Base-by-base conservation (phyloP, 2,113 vertebrate species). In the Australoheros scitulus region DNA sequence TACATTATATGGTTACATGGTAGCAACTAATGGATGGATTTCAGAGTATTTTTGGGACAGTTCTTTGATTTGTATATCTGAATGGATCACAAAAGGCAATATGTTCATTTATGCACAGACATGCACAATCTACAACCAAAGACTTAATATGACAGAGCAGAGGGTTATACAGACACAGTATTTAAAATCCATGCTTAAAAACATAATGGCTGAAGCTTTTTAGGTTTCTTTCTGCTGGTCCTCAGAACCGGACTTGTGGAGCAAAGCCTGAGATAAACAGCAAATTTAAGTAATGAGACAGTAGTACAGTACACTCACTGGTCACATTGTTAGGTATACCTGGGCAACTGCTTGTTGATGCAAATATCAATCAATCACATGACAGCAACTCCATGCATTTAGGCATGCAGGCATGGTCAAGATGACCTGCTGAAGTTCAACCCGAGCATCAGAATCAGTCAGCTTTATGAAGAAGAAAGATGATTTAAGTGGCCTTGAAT, bases 201-300 rank as follows among this genome's bases (percentile, higher is more conserved):
- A 34, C 34, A 11, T 64, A 38, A 63, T 38, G 38, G 38, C 26
- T 78, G 74, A 55, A 72, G 26, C 68, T 34, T 72, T 52, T 13
- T 50, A 32, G 36, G 22, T 68, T 75, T 72, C 7, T 79, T 20
- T 70, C 34, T 22, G 75, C 43, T 82, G 82, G 76, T 79, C 72
- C 2, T 83, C 79, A 68, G 36, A 61, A 20, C 0, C 59, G 56
- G 26, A 20, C 58, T 47, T n/a, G 57, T 68, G 15, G 52, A 81
- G 78, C 29, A 61, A 76, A 65, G 56, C 65, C 76, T 83, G 75
- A 3, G 18, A 76, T 29, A 72, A 61, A 83, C 2, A 38, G 8
- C 2, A 56, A 56, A 68, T 65, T 5, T 4, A 47, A 63, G 7
- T 34, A 13, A 47, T 80, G 34, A 70, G 26, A 50, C n/a, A 29